Evolutionary conservation across 2,888 invertebrate genomes (phyloP).

Genomic region (Macroteleia sp.): DNA sequence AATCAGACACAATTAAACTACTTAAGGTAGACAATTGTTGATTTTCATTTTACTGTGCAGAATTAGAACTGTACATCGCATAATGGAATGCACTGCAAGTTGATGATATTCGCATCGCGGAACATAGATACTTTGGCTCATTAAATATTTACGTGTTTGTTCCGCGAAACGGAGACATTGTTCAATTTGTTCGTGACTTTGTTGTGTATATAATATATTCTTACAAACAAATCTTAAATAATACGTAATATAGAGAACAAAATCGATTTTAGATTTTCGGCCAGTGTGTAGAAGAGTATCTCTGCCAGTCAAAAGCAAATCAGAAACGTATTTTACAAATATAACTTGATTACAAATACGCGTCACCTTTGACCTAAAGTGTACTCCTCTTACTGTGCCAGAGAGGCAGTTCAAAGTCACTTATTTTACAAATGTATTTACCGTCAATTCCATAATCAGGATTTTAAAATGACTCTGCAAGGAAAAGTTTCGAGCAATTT

Average conservation of each 20-base stretch:
- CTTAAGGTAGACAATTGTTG: constrained; percentile 36
- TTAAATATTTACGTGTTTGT: background rate
- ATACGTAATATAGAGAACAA: constrained; percentile 3
- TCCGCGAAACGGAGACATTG: constrained; percentile 1
- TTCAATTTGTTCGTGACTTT: constrained; percentile 1
- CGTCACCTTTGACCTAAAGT: background rate
- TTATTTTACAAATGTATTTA: constrained; percentile 27
- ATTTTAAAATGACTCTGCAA: constrained; percentile 6
- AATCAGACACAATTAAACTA: constrained; percentile 55
- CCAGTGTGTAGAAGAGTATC: constrained; percentile 6
- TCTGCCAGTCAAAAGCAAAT: background rate
- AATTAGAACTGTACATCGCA: too few relatives aligned
- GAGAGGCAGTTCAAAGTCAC: constrained; percentile 35
- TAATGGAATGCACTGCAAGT: constrained; percentile 15
- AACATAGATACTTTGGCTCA: constrained; percentile 19
- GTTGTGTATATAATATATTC: constrained; percentile 8
- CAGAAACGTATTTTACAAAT: background rate
- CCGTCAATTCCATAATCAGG: constrained; percentile 33
- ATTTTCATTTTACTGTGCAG: too few relatives aligned
- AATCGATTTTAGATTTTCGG: background rate
- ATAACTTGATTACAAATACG: background rate
- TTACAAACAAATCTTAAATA: constrained; percentile 8
- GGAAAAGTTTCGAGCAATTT: background rate
- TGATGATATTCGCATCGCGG: background rate
- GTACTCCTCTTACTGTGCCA: constrained; percentile 5